A percentile compares a stretch with the other conserved stretches of the same genome.
These are phyloP conservation scores for Lethrus apterus DNA, from an alignment of 1,140 invertebrate genomes.

Conservation along the genomic window DNA sequence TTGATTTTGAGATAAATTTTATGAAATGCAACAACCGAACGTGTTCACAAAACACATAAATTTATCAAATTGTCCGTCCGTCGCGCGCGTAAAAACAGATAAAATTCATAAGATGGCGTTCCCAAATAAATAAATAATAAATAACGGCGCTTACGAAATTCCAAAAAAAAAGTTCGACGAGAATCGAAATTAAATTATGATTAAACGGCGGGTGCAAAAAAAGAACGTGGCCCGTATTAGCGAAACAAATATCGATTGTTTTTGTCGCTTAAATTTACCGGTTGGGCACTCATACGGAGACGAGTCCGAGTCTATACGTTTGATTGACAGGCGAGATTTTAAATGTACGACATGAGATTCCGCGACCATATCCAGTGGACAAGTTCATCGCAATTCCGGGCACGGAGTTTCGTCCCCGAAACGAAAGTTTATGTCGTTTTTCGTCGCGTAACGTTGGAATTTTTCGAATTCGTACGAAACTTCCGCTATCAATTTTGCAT, in stretches of 20 bases:
- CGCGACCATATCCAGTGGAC: constrained; percentile 16
- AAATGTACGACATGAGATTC: constrained; percentile 19
- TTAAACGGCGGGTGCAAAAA: not conserved
- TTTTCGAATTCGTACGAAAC: too few relatives aligned
- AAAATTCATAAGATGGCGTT: constrained; percentile 6
- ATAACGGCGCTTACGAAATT: constrained; percentile 12
- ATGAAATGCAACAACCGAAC: not conserved
- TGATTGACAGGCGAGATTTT: constrained; percentile 23
- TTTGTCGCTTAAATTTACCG: constrained; percentile 23
- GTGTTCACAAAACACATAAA: constrained; percentile 8
- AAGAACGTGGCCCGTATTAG: constrained; percentile 8
- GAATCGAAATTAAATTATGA: constrained; percentile 10
- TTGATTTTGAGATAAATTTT: too few relatives aligned
- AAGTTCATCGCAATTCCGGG: constrained; percentile 15
- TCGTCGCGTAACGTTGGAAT: too few relatives aligned
- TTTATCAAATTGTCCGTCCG: constrained; percentile 10
- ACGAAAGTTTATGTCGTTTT: too few relatives aligned
- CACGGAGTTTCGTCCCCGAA: constrained; percentile 6
- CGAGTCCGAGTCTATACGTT: constrained; percentile 1
- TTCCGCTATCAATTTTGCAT: too few relatives aligned
- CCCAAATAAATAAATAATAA: constrained; percentile 16
- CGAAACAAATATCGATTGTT: constrained; percentile 12
- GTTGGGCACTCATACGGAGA: constrained; percentile 18
- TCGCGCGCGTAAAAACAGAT: not conserved
- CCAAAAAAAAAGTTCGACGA: constrained; percentile 5